These are phyloP conservation scores for Lethrus apterus DNA, from an alignment of 1,140 invertebrate genomes.

Conservation along the genomic window DNA sequence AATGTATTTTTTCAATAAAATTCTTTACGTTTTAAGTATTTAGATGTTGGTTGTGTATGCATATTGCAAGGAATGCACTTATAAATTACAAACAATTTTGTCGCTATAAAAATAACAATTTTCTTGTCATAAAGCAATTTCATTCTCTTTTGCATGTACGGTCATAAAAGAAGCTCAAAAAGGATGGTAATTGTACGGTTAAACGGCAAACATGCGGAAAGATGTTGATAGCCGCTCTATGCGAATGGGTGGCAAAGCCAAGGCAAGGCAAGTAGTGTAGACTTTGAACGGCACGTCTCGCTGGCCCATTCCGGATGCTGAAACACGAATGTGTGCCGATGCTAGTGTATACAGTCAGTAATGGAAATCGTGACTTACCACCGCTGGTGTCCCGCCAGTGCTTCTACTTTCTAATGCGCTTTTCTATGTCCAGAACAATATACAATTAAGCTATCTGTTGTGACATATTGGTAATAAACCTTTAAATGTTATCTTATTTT, in stretches of 20 bases:
- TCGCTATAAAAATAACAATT: constrained; percentile 28
- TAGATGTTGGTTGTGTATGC: too few species aligned
- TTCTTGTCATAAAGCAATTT: constrained; percentile 26
- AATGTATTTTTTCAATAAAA: too few species aligned
- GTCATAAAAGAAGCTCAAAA: constrained; percentile 13
- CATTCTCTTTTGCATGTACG: constrained; percentile 21
- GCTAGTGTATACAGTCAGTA: constrained; percentile 20
- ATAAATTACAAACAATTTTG: constrained; percentile 25
- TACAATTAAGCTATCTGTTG: constrained; percentile 11
- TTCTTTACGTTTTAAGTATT: too few species aligned
- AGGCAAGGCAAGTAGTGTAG: neutral
- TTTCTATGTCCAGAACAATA: neutral
- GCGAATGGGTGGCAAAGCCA: constrained; percentile 3
- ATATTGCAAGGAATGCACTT: too few species aligned
- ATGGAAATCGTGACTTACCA: constrained; percentile 20
- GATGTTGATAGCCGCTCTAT: constrained; percentile 15
- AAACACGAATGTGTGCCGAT: constrained; percentile 20
- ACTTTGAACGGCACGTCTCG: constrained; percentile 9
- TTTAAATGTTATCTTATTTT: too few species aligned
- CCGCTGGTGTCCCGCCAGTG: neutral
- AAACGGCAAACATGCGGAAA: constrained; percentile 19
- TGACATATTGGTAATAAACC: too few species aligned
- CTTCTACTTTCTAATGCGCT: neutral
- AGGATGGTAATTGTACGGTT: constrained; percentile 13
- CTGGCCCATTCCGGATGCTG: constrained; percentile 18